A percentile compares a stretch with the other conserved stretches of the same genome.
Conservation (phyloP, 2,888 invertebrate species). For the Nephrocerus scutellatus region DNA sequence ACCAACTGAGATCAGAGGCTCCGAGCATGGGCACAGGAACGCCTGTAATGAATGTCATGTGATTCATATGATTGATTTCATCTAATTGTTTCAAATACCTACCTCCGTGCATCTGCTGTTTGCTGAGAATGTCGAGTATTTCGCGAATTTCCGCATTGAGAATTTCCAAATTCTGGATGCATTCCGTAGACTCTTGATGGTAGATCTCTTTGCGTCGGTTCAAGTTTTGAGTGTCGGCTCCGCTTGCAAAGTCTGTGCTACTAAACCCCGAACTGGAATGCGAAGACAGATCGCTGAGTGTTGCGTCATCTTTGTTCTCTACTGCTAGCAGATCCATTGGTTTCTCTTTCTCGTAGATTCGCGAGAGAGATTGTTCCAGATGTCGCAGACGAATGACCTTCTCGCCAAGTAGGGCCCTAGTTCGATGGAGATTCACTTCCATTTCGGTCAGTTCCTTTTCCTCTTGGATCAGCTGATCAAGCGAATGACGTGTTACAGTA, state of each 20-base stretch:
- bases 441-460: slow-evolving; percentile 76
- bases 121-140: slow-evolving; percentile 61
- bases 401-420: slow-evolving; percentile 70
- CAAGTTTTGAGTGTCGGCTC: slow-evolving; percentile 45
- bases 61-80: not conserved
- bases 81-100: slow-evolving; percentile 5
- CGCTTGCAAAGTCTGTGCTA: slow-evolving; percentile 60
- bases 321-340: slow-evolving; percentile 35
- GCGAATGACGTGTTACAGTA: slow-evolving; percentile 32
- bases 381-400: slow-evolving; percentile 74
- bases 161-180: slow-evolving; percentile 62
- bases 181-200: slow-evolving; percentile 59
- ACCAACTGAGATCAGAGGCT: slow-evolving; percentile 39
- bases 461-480: slow-evolving; percentile 55
- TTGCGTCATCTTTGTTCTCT: slow-evolving; percentile 53
- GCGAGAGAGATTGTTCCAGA: slow-evolving; percentile 67
- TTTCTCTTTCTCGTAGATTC: slow-evolving; percentile 48
- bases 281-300: slow-evolving; percentile 60
- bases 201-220: slow-evolving; percentile 46
- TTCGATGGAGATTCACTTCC: slow-evolving; percentile 76
- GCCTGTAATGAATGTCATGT: slow-evolving; percentile 9
- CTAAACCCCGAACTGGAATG: slow-evolving; percentile 55
- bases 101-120: slow-evolving; percentile 49
- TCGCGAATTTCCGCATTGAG: slow-evolving; percentile 64
- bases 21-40: slow-evolving; percentile 31